Evolutionary conservation across 2,888 invertebrate species (phyloP).

Genomic region (Drosophila demipolita): DNA sequence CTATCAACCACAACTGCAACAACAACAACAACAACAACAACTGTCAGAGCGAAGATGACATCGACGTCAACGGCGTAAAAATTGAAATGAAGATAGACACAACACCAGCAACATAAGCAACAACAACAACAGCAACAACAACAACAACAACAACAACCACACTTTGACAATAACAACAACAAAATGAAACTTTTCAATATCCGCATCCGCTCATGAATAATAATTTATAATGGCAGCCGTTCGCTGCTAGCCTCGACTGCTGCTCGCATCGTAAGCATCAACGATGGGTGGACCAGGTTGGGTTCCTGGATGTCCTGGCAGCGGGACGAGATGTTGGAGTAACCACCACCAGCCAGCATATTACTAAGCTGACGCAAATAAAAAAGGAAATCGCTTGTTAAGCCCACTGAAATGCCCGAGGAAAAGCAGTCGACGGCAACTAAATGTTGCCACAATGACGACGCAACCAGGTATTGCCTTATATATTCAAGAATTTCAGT

Average conservation of each 20-base stretch:
- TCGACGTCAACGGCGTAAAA: slow-evolving; percentile 62
- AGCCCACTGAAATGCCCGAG: slow-evolving; percentile 12
- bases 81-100: slow-evolving; percentile 73
- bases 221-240: slow-evolving; percentile 76
- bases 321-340: slow-evolving; percentile 32
- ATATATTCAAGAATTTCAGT: neutral
- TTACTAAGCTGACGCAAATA: slow-evolving; percentile 55
- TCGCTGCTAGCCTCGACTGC: slow-evolving; percentile 19
- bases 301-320: slow-evolving; percentile 2
- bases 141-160: slow-evolving; percentile 17
- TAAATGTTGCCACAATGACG: slow-evolving; percentile 15
- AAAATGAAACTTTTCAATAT: slow-evolving; percentile 77
- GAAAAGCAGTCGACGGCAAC: slow-evolving; percentile 21
- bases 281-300: neutral
- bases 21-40: slow-evolving; percentile 29
- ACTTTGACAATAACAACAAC: slow-evolving; percentile 43
- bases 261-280: slow-evolving; percentile 1
- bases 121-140: slow-evolving; percentile 8
- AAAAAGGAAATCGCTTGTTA: slow-evolving; percentile 6
- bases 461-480: slow-evolving; percentile 27
- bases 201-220: slow-evolving; percentile 79
- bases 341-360: slow-evolving; percentile 31
- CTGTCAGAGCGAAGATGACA: slow-evolving; percentile 40
- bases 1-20: slow-evolving; percentile 20
- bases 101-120: slow-evolving; percentile 29